Conservation (phyloP, 2,113 vertebrate species). For the Onychorhynchus coronatus region DNA sequence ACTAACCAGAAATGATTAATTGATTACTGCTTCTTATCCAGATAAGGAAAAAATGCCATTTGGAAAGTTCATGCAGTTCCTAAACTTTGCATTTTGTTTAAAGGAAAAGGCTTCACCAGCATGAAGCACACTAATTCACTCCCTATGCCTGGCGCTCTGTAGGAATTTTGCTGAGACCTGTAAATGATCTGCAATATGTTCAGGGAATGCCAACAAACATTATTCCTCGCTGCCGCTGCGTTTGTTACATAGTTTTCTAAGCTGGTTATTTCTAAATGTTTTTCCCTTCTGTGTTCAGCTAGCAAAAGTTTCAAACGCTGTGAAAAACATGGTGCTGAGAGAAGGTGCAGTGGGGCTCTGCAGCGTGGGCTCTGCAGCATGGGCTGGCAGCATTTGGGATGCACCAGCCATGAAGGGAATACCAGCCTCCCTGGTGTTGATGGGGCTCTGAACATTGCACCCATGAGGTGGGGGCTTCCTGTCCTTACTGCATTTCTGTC, state of each 20-base stretch:
- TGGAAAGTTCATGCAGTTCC: not conserved
- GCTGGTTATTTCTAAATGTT: not conserved
- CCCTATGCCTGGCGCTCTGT: not conserved
- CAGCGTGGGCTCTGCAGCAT: accelerated
- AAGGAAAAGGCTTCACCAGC: not conserved
- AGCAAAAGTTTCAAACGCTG: accelerated
- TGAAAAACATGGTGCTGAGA: not conserved
- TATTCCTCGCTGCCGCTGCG: not conserved
- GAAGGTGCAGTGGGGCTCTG: not conserved
- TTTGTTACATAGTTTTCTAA: not conserved
- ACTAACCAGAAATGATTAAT: not conserved
- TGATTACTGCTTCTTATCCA: not conserved
- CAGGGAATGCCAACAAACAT: conserved; percentile 1
- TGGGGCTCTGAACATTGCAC: not conserved
- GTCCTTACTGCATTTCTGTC: not conserved
- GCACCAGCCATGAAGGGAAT: accelerated
- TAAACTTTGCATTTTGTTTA: not conserved
- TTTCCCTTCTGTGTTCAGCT: not conserved
- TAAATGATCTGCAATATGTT: conserved; percentile 27
- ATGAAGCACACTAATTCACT: not conserved
- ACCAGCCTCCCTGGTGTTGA: no score
- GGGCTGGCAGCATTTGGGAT: accelerated
- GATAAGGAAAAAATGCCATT: not conserved
- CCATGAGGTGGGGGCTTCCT: not conserved
- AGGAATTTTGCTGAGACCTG: conserved; percentile 33